Percentiles rank a stretch among this genome's conserved stretches.
phyloP scores from a whole-genome alignment of 2,113 vertebrate genomes.

The Calyptomena viridis region DNA sequence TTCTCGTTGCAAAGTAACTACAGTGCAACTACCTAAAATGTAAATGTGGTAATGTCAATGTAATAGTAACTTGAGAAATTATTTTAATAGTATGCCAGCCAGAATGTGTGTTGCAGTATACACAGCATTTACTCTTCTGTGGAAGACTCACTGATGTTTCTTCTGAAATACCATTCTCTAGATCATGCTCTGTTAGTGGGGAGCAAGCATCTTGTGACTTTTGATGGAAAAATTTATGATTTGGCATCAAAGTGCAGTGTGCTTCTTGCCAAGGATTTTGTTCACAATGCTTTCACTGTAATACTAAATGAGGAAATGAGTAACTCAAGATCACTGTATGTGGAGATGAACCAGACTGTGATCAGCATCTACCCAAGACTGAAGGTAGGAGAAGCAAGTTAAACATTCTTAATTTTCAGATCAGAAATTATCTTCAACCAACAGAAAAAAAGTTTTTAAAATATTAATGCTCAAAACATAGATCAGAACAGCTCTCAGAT shows the following conservation, averaged over 20 bases:
- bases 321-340: constrained; percentile 56
- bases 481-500: background rate
- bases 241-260: constrained; percentile 71
- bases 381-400: constrained; percentile 68
- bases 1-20: background rate
- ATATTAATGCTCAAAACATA: background rate
- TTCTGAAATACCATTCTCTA: constrained; percentile 24
- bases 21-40: background rate
- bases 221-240: constrained; percentile 79
- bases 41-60: background rate
- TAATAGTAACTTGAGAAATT: background rate
- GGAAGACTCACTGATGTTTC: background rate
- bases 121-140: background rate
- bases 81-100: background rate
- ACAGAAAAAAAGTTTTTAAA: background rate
- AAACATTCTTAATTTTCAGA: background rate
- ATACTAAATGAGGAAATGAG: constrained; percentile 43
- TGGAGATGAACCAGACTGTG: constrained; percentile 69
- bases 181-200: constrained; percentile 83
- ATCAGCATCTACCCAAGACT: constrained; percentile 69
- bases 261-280: constrained; percentile 78
- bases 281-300: constrained; percentile 66
- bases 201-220: constrained; percentile 79
- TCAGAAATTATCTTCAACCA: background rate
- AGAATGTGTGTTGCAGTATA: background rate